Conservation (phyloP, 2,888 invertebrate genomes). For the Plagodis dolabraria region DNA sequence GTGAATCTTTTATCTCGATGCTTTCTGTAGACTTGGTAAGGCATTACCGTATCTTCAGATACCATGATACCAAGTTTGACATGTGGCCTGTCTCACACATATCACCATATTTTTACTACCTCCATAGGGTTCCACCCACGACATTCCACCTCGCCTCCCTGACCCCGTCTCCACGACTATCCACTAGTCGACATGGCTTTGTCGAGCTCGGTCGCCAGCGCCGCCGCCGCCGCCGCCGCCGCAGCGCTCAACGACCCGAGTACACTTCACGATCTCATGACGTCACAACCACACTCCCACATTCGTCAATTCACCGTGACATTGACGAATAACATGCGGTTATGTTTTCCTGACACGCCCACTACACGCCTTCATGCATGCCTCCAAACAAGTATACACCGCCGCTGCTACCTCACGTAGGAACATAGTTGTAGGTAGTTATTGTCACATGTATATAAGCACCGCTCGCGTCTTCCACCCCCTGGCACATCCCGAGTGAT, state of each 20-base stretch:
- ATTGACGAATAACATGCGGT: slow-evolving; percentile 23
- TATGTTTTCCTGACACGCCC: slow-evolving; percentile 18
- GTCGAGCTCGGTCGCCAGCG: slow-evolving; percentile 31
- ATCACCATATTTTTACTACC: slow-evolving; percentile 3
- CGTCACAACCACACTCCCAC: slow-evolving; percentile 11
- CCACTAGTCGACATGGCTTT: slow-evolving; percentile 34
- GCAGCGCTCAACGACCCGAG: slow-evolving; percentile 14
- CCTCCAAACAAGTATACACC: background rate
- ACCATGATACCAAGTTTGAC: slow-evolving; percentile 2
- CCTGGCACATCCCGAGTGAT: slow-evolving; percentile 19
- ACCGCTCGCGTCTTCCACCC: slow-evolving; percentile 24
- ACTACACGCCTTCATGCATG: slow-evolving; percentile 5
- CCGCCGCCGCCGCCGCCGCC: slow-evolving; percentile 21
- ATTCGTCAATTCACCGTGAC: slow-evolving; percentile 15
- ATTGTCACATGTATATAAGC: background rate
- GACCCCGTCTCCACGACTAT: background rate
- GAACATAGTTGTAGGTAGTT: slow-evolving; percentile 4
- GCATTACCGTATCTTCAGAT: background rate
- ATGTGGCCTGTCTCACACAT: slow-evolving; percentile 21
- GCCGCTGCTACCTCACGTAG: background rate
- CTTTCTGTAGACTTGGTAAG: background rate
- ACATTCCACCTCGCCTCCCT: background rate
- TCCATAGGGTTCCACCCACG: slow-evolving; percentile 3
- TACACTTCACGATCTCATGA: slow-evolving; percentile 8
- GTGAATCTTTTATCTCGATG: too few species aligned